Evolutionary conservation across 1,140 invertebrate genomes (phyloP).

Genomic region (Drosophila persimilis): DNA sequence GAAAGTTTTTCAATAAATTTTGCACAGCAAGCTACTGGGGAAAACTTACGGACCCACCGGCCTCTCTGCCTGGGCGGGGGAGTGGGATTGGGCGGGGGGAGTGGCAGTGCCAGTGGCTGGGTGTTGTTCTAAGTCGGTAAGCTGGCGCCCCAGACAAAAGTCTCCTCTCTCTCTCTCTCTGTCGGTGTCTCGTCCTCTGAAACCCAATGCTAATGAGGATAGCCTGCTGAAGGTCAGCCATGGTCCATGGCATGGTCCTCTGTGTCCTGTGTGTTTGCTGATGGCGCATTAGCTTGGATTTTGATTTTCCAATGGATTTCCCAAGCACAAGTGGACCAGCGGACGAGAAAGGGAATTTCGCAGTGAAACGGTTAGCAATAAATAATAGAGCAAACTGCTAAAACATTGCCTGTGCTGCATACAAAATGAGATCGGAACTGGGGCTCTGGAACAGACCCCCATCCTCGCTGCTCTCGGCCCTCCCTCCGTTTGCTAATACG

Average conservation of each 20-base stretch:
- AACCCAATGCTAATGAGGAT: constrained; percentile 65
- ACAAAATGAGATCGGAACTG: constrained; percentile 58
- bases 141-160: constrained; percentile 54
- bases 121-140: constrained; percentile 60
- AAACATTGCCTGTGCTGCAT: constrained; percentile 74
- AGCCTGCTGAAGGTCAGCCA: constrained; percentile 61
- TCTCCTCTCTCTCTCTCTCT: not conserved
- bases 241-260: not conserved
- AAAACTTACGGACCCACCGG: constrained; percentile 54
- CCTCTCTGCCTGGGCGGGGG: constrained; percentile 2
- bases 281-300: constrained; percentile 75
- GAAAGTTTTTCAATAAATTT: constrained; percentile 83
- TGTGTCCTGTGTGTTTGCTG: constrained; percentile 58
- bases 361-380: constrained; percentile 71
- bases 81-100: no score
- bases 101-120: no score
- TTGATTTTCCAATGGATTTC: constrained; percentile 71
- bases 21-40: constrained; percentile 62
- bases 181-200: not conserved
- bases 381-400: constrained; percentile 79
- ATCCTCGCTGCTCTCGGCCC: constrained; percentile 1
- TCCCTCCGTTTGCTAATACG: constrained; percentile 66
- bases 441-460: not conserved
- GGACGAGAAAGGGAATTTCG: not conserved
- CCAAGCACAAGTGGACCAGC: not conserved